Evolutionary conservation across 2,113 vertebrate species (phyloP).

Genomic region (Arothron firmamentum): DNA sequence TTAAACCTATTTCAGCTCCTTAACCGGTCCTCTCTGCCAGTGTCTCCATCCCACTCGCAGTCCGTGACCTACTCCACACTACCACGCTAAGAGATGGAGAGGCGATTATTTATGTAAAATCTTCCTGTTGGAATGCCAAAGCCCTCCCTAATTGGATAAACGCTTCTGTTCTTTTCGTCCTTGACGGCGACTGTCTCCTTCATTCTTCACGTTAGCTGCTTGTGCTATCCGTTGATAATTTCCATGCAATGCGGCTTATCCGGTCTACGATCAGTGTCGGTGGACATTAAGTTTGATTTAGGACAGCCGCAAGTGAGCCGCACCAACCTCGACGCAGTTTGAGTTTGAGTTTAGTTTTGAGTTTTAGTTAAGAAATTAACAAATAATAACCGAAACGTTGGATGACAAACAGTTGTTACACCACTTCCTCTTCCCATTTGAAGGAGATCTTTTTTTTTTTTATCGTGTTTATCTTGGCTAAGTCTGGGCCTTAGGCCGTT

Average conservation of each 20-base stretch:
- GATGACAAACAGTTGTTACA: not conserved
- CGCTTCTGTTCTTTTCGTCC: too few relatives aligned
- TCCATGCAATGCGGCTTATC: too few relatives aligned
- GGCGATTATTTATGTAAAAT: conserved; percentile 39
- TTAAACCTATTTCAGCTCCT: conserved; percentile 55
- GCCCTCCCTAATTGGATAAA: conserved; percentile 5
- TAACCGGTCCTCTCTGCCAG: conserved; percentile 43
- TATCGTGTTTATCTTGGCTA: conserved; percentile 33
- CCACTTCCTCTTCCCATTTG: not conserved
- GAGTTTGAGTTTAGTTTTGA: not conserved
- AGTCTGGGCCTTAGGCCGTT: conserved; percentile 18
- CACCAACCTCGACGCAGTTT: too few relatives aligned
- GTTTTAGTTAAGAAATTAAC: not conserved
- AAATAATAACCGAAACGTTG: not conserved
- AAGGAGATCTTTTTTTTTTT: conserved; percentile 11
- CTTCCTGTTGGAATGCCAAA: conserved; percentile 35
- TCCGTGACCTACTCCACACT: conserved; percentile 39
- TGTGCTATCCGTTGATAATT: too few relatives aligned
- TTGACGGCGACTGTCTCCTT: too few relatives aligned
- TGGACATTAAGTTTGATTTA: too few relatives aligned
- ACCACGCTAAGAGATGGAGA: conserved; percentile 31
- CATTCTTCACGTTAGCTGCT: too few relatives aligned
- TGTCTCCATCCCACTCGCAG: conserved; percentile 46
- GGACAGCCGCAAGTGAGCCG: too few relatives aligned
- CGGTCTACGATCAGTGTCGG: too few relatives aligned